Base-by-base conservation (phyloP, 2,113 vertebrate genomes). In the Osmerus mordax region DNA sequence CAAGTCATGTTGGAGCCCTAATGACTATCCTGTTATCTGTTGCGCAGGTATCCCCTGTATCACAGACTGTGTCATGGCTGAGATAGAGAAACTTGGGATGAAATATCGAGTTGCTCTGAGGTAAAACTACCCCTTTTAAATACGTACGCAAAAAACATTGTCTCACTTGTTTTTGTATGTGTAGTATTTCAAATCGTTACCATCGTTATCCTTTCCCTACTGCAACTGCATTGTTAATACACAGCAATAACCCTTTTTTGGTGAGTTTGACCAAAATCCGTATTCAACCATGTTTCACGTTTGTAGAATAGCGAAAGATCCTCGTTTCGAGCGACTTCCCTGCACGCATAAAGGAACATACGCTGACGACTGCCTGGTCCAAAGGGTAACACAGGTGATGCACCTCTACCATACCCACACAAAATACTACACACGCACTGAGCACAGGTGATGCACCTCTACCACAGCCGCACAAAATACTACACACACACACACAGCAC, bases 11-110 rank as follows among this genome's bases (percentile, higher is more conserved):
- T 21, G 19, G 19, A 21, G 32, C 3, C 8, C 3, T 72, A 11
- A 19, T n/a, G 0, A 47, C 72, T 65, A 19, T 41, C 23, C 47
- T 73, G 60, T 79, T 72, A 25, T 58, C 51, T 86, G 70, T 75
- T 3, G 61, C 78, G 6, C 81, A 99, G 97, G 97, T 88, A 94
- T 99, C 80, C 97, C 97, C 1, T 97, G 96, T 73, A 99, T 99
- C 85, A 99, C 97, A 67, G 97, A 99, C 85, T 99, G 97, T 70
- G 97, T 99, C 23, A 98, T 99, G 96, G 97, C 96, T 80, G 97
- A 99, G 91, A 95, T 99, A 5, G 97, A 99, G 86, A 99, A 98
- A 83, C 81, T 99, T 74, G 97, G 97, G 53, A 95, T 97, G 91
- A 99, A 97, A 72, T 99, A 94, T 81, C 92, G 97, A 88, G 96